Conservation (phyloP, 2,888 invertebrate genomes). For the Drosophila paracracens region DNA sequence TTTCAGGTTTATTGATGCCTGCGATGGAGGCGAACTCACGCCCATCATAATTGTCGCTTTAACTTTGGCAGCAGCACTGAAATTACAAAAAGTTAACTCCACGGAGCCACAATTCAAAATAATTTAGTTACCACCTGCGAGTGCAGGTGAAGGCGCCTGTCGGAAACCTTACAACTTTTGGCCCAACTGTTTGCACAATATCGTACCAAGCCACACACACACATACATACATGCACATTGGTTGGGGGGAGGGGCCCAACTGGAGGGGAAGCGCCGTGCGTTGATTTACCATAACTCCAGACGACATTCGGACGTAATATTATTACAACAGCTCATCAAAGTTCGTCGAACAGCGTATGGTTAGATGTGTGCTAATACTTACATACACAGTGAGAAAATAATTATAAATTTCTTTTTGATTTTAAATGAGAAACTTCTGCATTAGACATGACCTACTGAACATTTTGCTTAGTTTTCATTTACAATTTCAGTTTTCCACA, state of each 20-base stretch:
- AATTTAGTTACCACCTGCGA: constrained; percentile 74
- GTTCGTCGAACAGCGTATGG: constrained; percentile 35
- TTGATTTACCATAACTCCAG: constrained; percentile 66
- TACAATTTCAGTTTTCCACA: background rate
- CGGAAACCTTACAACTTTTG: constrained; percentile 74
- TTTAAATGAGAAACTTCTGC: background rate
- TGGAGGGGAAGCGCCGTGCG: constrained; percentile 3
- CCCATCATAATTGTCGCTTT: constrained; percentile 44
- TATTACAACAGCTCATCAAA: constrained; percentile 80
- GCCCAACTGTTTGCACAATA: constrained; percentile 69
- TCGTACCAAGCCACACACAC: constrained; percentile 30
- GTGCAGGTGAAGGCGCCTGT: constrained; percentile 65
- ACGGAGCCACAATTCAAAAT: constrained; percentile 62
- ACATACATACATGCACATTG: constrained; percentile 4
- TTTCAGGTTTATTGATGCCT: constrained; percentile 32
- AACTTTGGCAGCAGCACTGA: constrained; percentile 40
- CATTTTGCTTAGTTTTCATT: background rate
- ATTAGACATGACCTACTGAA: background rate
- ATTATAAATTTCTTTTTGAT: background rate
- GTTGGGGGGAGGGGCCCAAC: background rate
- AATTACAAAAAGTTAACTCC: constrained; percentile 51
- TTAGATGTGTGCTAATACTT: constrained; percentile 42
- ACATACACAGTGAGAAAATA: constrained; percentile 9
- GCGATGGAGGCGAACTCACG: constrained; percentile 1
- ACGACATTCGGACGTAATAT: constrained; percentile 76